A percentile compares a stretch with the other conserved stretches of the same genome.
phyloP scores from a whole-genome alignment of 2,888 invertebrate genomes.

The Torymus texanus region DNA sequence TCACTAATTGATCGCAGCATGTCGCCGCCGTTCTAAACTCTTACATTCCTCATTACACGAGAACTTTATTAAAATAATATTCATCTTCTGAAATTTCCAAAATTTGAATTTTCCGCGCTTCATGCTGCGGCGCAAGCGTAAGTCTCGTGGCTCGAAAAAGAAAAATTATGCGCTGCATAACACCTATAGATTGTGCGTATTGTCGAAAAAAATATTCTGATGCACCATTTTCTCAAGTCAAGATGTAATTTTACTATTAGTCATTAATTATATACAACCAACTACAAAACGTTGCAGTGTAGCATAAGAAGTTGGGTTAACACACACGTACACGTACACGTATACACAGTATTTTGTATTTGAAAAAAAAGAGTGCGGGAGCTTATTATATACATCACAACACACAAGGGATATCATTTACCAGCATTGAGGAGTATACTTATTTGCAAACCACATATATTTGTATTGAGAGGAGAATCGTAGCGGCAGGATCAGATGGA shows the following conservation, averaged over 20 bases:
- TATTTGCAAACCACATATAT: constrained; percentile 43
- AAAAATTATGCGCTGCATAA: constrained; percentile 41
- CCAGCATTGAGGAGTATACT: constrained; percentile 59
- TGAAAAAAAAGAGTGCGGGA: constrained; percentile 31
- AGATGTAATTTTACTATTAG: too few species aligned
- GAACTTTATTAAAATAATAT: too few species aligned
- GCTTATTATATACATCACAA: constrained; percentile 18
- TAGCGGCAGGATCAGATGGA: constrained; percentile 69
- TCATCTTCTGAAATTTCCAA: neutral
- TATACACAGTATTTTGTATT: constrained; percentile 32
- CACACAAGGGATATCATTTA: constrained; percentile 45
- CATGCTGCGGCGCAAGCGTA: constrained; percentile 40
- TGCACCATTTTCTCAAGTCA: constrained; percentile 30
- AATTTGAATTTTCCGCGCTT: constrained; percentile 15
- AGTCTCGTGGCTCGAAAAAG: constrained; percentile 42
- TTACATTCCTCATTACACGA: neutral
- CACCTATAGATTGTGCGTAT: constrained; percentile 44
- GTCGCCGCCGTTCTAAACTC: constrained; percentile 4
- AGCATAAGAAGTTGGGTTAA: constrained; percentile 23
- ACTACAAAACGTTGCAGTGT: constrained; percentile 42
- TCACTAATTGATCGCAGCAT: constrained; percentile 42
- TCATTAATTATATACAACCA: neutral
- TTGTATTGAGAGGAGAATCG: constrained; percentile 62
- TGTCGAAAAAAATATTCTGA: constrained; percentile 15
- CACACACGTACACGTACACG: neutral